Evolutionary conservation across 2,113 vertebrate genomes (phyloP).

Genomic region (Epinephelus lanceolatus): DNA sequence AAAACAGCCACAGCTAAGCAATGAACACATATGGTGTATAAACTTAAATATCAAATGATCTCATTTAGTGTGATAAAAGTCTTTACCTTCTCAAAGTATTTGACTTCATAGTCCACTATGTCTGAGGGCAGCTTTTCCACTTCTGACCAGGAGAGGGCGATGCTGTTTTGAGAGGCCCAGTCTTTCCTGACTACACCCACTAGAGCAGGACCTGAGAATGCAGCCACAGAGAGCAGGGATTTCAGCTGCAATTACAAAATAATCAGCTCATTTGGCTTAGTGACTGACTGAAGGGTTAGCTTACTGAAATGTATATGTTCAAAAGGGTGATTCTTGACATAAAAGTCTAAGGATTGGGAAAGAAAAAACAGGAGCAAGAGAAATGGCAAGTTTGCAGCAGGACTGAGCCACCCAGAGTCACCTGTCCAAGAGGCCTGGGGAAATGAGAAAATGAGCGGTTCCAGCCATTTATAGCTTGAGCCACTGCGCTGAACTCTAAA

Average conservation of each 20-base stretch:
- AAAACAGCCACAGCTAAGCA: neutral
- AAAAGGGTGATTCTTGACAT: neutral
- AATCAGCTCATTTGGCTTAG: neutral
- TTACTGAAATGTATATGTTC: neutral
- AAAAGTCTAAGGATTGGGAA: neutral
- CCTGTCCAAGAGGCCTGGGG: conserved; percentile 6
- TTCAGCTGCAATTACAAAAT: conserved; percentile 11
- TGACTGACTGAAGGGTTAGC: neutral
- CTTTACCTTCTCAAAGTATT: conserved; percentile 97
- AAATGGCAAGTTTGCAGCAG: conserved; percentile 8
- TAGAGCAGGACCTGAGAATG: conserved; percentile 90
- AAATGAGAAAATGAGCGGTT: conserved; percentile 36
- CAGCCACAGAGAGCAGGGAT: conserved; percentile 17
- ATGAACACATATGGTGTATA: neutral
- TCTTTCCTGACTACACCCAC: conserved; percentile 95
- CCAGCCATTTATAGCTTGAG: conserved; percentile 33
- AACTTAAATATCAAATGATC: neutral
- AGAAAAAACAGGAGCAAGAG: conserved; percentile 17
- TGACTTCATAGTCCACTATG: conserved; percentile 98
- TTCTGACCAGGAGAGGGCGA: conserved; percentile 97
- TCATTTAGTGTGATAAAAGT: neutral
- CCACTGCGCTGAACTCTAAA: conserved; percentile 42
- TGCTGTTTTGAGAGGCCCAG: conserved; percentile 96
- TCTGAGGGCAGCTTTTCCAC: conserved; percentile 90
- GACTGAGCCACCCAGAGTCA: conserved; percentile 15